These are phyloP conservation scores for Petromus typicus DNA, from an alignment of 2,113 vertebrate genomes.

Conservation along the genomic window DNA sequence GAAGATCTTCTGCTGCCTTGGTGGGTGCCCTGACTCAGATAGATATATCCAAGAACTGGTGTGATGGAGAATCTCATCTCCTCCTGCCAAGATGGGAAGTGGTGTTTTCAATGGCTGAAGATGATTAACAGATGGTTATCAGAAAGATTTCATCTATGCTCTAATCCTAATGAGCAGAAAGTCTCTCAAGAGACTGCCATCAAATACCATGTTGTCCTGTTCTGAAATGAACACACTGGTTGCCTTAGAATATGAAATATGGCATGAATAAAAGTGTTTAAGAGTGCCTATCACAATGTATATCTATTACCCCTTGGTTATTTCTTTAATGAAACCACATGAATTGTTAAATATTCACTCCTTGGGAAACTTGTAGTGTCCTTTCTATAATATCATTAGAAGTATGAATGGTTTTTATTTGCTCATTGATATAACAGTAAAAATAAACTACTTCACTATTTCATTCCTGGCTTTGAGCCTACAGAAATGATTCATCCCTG, in stretches of 20 bases:
- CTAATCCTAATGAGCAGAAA: constrained; percentile 29
- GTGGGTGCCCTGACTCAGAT: background rate
- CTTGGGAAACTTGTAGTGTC: background rate
- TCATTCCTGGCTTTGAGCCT: background rate
- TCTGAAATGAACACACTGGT: constrained; percentile 14
- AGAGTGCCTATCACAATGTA: background rate
- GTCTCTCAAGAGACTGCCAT: background rate
- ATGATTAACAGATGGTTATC: constrained; percentile 5
- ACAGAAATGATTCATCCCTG: background rate
- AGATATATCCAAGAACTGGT: background rate
- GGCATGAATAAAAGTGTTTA: background rate
- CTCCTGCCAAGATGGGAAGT: background rate
- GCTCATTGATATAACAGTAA: background rate
- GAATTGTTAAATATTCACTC: constrained; percentile 11
- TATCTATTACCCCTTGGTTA: background rate
- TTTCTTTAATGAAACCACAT: constrained; percentile 3
- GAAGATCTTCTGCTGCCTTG: background rate
- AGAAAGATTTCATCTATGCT: background rate
- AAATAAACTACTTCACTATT: background rate
- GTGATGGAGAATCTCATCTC: background rate
- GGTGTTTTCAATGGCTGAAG: background rate
- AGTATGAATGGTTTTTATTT: background rate
- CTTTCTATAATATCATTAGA: background rate
- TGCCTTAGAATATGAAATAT: background rate
- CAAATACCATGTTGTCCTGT: background rate